A percentile compares a stretch with the other conserved stretches of the same genome.
Conservation (phyloP, 2,888 invertebrate genomes). For the Diaphora mendica region DNA sequence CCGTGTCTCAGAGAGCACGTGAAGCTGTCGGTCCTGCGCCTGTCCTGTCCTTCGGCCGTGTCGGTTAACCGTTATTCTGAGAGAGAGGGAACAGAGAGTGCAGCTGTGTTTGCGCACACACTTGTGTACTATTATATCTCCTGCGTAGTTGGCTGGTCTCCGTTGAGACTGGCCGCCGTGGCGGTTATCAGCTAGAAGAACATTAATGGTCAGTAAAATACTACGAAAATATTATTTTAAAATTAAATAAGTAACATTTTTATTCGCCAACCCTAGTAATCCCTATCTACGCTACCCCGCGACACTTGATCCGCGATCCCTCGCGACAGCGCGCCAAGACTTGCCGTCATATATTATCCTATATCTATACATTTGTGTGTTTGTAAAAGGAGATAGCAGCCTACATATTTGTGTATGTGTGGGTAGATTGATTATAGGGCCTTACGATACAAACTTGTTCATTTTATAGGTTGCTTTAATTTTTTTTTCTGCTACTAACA, state of each 20-base stretch:
- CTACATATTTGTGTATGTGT: constrained; percentile 9
- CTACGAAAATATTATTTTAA: neutral
- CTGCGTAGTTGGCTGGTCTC: no score
- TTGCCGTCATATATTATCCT: constrained; percentile 29
- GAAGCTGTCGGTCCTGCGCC: no score
- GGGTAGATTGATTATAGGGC: constrained; percentile 17
- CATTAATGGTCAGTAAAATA: no score
- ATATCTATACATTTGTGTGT: constrained; percentile 17
- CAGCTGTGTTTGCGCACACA: no score
- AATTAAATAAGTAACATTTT: no score
- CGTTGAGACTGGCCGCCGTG: no score
- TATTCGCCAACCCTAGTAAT: constrained; percentile 32
- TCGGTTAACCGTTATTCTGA: no score
- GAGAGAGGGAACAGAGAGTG: no score
- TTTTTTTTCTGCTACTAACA: neutral
- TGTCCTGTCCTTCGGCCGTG: no score
- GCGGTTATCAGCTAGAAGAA: no score
- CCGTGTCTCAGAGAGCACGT: no score
- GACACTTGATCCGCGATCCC: constrained; percentile 49
- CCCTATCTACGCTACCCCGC: constrained; percentile 35
- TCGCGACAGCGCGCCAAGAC: constrained; percentile 28
- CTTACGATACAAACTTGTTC: constrained; percentile 17
- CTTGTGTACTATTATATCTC: no score
- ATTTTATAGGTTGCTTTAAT: constrained; percentile 9
- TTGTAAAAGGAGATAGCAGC: constrained; percentile 1